Base-by-base conservation (phyloP, 2,797 vertebrate genomes). In the Staurois parvus region DNA sequence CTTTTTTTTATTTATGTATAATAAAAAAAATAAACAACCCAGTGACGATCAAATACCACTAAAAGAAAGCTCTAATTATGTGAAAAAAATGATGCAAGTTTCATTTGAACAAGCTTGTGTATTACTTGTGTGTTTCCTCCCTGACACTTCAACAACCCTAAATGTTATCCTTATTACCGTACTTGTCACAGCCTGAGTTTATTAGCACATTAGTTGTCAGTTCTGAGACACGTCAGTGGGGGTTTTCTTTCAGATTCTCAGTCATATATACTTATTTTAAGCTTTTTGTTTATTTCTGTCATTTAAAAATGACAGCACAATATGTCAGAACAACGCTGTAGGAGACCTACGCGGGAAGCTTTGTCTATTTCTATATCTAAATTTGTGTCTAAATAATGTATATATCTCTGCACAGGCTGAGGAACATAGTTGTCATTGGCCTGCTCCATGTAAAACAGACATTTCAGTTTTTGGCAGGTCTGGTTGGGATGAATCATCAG, bases 141-240 rank as follows among this genome's bases (percentile, higher is more conserved):
- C 28, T 72, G 68, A 79, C 76, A 79, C 32, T n/a, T 9, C 62
- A 48, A 84, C 83, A 79, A 37, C 45, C 68, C 37, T 84, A 84
- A 84, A 79, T 84, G 79, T 84, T 69, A 64, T 64, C 26, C 83
- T 72, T 29, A 78, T 84, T 74, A 84, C 56, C 30, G 26, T 78
- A 26, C 76, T 30, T 78, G 42, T 77, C 48, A 72, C 66, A 19
- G 67, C 32, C 69, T 45, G 75, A 64, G 42, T 84, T 78, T 79
- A 78, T 84, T 78, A 78, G 74, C 42, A 42, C 26, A 59, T 70
- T 59, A 62, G 48, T 59, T 84, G 75, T 78, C 75, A 84, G 48
- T 17, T 40, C 79, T 19, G 30, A 40, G 52, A 81, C 52, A 45
- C 72, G 48, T 62, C 11, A 68, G 37, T 62, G 48, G 40, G 72